phyloP scores from a whole-genome alignment of 2,113 vertebrate species.

The Brevimyrus niger region DNA sequence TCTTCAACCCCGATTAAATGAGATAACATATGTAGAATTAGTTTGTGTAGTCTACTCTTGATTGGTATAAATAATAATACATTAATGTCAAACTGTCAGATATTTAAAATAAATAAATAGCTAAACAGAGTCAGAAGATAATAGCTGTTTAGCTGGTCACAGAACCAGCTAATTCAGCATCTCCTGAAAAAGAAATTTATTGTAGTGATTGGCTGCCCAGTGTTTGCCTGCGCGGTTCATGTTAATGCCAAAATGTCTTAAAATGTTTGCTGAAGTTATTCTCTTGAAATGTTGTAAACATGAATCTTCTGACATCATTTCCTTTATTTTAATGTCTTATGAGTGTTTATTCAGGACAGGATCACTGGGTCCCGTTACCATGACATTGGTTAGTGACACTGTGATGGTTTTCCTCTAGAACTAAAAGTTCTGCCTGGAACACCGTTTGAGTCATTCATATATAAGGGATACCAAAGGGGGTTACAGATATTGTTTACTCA shows the following conservation, averaged over 20 bases:
- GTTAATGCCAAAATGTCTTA: not conserved
- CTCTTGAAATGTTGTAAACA: not conserved
- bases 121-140: not conserved
- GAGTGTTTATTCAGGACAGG: not conserved
- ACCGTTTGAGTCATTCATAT: not conserved
- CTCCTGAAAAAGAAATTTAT: not conserved
- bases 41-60: not conserved
- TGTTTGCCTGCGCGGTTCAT: not conserved
- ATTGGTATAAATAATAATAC: not conserved
- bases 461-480: not conserved
- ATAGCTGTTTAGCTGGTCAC: not conserved
- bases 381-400: not conserved
- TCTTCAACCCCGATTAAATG: not conserved
- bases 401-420: not conserved
- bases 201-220: not conserved
- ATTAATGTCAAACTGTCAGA: not conserved
- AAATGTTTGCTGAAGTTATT: not conserved
- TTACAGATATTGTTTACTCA: not conserved
- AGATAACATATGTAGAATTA: not conserved
- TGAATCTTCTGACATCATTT: not conserved
- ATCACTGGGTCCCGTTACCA: not conserved
- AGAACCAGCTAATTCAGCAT: not conserved
- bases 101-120: not conserved
- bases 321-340: not conserved
- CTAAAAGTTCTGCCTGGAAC: too few species aligned